Percentiles rank a stretch among this genome's conserved stretches.
Evolutionary conservation across 1,140 invertebrate genomes (phyloP).

Genomic region (Camponotus vicinus): DNA sequence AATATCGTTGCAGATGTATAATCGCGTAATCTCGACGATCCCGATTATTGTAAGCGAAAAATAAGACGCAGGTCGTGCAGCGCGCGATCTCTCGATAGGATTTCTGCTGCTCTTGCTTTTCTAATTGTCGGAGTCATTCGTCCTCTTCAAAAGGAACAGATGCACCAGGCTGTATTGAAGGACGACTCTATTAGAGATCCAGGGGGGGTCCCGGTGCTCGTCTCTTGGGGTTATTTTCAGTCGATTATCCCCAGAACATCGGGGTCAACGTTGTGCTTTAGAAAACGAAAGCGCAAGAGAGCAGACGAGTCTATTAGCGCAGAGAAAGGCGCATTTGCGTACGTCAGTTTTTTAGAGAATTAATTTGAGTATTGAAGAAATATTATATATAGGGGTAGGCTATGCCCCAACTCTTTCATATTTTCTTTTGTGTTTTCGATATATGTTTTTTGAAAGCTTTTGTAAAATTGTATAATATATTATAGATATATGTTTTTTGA

Average conservation of each 20-base stretch:
- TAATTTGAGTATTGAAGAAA: conserved; percentile 38
- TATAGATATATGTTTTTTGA: background rate
- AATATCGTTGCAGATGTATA: conserved; percentile 35
- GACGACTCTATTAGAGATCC: conserved; percentile 60
- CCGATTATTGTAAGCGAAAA: conserved; percentile 64
- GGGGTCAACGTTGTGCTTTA: conserved; percentile 78
- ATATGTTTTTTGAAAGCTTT: background rate
- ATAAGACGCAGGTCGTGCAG: conserved; percentile 66
- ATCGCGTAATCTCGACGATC: conserved; percentile 66
- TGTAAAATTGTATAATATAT: background rate
- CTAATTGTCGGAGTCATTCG: conserved; percentile 83
- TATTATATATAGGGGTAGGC: background rate
- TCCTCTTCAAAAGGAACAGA: conserved; percentile 82
- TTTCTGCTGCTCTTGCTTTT: conserved; percentile 60
- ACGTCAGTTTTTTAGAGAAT: conserved; percentile 33
- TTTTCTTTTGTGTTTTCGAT: background rate
- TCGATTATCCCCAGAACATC: conserved; percentile 83
- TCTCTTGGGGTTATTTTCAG: conserved; percentile 86
- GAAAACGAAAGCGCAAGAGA: conserved; percentile 67
- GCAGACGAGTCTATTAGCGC: conserved; percentile 79
- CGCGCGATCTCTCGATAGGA: conserved; percentile 58
- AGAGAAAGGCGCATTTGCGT: conserved; percentile 47
- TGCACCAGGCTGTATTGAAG: conserved; percentile 79
- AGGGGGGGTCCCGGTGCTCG: conserved; percentile 64
- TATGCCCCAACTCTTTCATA: background rate